Evolutionary conservation across 2,113 vertebrate species (phyloP).

Genomic region (Arothron firmamentum): DNA sequence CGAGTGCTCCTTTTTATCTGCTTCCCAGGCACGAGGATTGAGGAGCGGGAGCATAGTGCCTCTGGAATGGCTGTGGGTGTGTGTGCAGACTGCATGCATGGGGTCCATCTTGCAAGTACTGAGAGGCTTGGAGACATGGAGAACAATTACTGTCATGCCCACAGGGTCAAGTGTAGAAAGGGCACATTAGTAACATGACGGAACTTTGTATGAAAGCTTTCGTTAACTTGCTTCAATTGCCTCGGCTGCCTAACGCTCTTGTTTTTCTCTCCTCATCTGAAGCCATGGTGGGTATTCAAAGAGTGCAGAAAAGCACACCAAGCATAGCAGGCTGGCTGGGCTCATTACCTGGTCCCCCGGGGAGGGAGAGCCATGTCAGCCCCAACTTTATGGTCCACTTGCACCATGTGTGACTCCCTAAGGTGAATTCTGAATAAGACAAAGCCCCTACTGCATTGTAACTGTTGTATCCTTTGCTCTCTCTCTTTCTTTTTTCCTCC

Average conservation of each 20-base stretch:
- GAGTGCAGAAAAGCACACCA: slow-evolving; percentile 15
- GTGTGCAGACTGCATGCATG: slow-evolving; percentile 6
- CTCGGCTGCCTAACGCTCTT: slow-evolving; percentile 4
- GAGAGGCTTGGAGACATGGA: slow-evolving; percentile 36
- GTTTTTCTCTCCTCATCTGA: slow-evolving; percentile 34
- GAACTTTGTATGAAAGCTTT: slow-evolving; percentile 27
- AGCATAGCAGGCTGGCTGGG: slow-evolving; percentile 26
- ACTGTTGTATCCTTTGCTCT: slow-evolving; percentile 30
- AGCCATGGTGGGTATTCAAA: slow-evolving; percentile 23
- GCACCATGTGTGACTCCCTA: slow-evolving; percentile 22
- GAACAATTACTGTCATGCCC: slow-evolving; percentile 55
- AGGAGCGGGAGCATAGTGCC: background rate
- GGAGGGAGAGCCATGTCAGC: slow-evolving; percentile 33
- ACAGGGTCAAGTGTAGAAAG: slow-evolving; percentile 47
- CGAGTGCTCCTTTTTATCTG: slow-evolving; percentile 66
- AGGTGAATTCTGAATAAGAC: slow-evolving; percentile 35
- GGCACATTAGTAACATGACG: slow-evolving; percentile 42
- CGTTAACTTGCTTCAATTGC: background rate
- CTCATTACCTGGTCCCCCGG: slow-evolving; percentile 47
- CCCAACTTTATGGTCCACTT: slow-evolving; percentile 30
- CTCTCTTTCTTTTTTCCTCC: background rate
- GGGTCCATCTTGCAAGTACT: slow-evolving; percentile 39
- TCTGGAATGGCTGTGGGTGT: background rate
- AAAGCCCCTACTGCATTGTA: slow-evolving; percentile 39
- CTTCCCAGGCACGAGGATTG: slow-evolving; percentile 53